Evolutionary conservation across 2,888 invertebrate species (phyloP).

Genomic region (Leucoma salicis): DNA sequence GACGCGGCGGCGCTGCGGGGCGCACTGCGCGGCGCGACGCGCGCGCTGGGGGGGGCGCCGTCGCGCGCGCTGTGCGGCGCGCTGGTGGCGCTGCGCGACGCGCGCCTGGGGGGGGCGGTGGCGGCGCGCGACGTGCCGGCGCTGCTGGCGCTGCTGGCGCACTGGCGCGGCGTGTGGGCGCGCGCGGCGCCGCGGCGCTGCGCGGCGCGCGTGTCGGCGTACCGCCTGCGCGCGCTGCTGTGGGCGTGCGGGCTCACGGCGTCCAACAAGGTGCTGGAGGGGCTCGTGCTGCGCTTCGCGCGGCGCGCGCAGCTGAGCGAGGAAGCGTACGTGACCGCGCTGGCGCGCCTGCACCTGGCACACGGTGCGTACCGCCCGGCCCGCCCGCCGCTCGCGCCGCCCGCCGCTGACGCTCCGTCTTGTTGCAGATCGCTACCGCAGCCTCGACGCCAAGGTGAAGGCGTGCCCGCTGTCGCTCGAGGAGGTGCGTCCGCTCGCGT

Average conservation of each 20-base stretch:
- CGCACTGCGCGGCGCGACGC: slow-evolving; percentile 46
- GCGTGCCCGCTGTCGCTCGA: slow-evolving; percentile 87
- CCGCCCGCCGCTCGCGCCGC: slow-evolving; percentile 12
- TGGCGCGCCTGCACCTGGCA: slow-evolving; percentile 56
- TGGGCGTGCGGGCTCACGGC: slow-evolving; percentile 84
- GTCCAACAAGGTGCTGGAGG: slow-evolving; percentile 88
- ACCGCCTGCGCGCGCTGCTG: slow-evolving; percentile 84
- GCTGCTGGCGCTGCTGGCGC: slow-evolving; percentile 82
- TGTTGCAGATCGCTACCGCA: slow-evolving; percentile 85
- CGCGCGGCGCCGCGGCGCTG: slow-evolving; percentile 50
- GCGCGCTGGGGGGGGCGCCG: slow-evolving; percentile 65
- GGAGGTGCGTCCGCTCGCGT: slow-evolving; percentile 76
- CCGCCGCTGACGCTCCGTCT: not conserved
- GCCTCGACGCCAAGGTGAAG: slow-evolving; percentile 86
- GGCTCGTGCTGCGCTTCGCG: slow-evolving; percentile 85
- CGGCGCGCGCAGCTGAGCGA: slow-evolving; percentile 81
- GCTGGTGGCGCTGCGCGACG: slow-evolving; percentile 86
- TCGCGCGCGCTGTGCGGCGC: slow-evolving; percentile 85
- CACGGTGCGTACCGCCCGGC: slow-evolving; percentile 43
- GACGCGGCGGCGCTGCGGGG: slow-evolving; percentile 27
- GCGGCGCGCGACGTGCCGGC: slow-evolving; percentile 81
- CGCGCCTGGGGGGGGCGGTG: slow-evolving; percentile 84
- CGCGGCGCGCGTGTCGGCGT: slow-evolving; percentile 47
- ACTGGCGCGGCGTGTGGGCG: slow-evolving; percentile 38
- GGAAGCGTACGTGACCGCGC: slow-evolving; percentile 85